A percentile compares a stretch with the other conserved stretches of the same genome.
Conservation (phyloP, 2,797 vertebrate genomes). For the Sebastes steindachneri region DNA sequence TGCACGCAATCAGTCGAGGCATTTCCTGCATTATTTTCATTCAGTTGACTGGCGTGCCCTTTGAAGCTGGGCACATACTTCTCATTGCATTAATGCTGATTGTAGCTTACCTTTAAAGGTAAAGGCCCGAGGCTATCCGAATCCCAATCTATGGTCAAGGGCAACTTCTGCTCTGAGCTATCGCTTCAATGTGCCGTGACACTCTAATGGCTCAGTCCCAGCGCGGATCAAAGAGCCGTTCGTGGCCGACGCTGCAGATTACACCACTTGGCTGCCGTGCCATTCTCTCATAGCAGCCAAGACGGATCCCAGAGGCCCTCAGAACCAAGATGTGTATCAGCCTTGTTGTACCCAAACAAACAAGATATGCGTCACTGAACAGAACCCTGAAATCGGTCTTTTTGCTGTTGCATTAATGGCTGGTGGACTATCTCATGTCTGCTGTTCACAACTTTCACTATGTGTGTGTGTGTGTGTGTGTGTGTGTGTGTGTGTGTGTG, state of each 20-base stretch:
- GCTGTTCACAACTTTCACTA: neutral
- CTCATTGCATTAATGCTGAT: slow-evolving; percentile 42
- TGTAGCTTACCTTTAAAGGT: slow-evolving; percentile 69
- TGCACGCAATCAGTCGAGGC: slow-evolving; percentile 50
- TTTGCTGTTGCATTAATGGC: slow-evolving; percentile 24
- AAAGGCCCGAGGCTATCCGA: slow-evolving; percentile 61
- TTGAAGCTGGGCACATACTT: slow-evolving; percentile 51
- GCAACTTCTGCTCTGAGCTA: slow-evolving; percentile 71
- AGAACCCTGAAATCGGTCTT: slow-evolving; percentile 44
- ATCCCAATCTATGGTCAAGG: slow-evolving; percentile 74
- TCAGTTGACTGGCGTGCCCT: slow-evolving; percentile 38
- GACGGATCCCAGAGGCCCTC: slow-evolving; percentile 60
- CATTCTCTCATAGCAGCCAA: slow-evolving; percentile 61
- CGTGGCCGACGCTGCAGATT: slow-evolving; percentile 68
- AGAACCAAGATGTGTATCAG: slow-evolving; percentile 69
- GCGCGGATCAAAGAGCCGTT: slow-evolving; percentile 73
- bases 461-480: slow-evolving; percentile 9
- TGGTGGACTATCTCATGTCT: slow-evolving; percentile 10
- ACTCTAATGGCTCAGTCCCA: slow-evolving; percentile 68
- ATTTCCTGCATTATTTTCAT: slow-evolving; percentile 64
- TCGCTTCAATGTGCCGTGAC: slow-evolving; percentile 76
- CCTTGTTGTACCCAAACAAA: slow-evolving; percentile 70
- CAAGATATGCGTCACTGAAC: slow-evolving; percentile 68
- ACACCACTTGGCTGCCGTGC: slow-evolving; percentile 69
- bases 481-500: neutral